Conservation (phyloP, 2,888 invertebrate species). For the Theodoxus fluviatilis region DNA sequence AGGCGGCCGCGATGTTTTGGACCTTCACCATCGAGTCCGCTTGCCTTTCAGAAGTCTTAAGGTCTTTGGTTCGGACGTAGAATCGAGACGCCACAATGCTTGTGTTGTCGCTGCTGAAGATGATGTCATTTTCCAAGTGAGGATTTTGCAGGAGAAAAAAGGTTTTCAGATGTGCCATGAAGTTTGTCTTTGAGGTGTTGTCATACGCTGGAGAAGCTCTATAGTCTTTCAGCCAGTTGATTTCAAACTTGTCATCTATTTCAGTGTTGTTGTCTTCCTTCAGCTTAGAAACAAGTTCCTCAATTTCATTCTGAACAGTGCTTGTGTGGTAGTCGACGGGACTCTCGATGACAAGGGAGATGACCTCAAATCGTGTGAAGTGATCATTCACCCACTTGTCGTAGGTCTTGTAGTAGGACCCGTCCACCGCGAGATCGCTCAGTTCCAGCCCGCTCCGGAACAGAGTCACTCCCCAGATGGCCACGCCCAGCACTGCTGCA, state of each 20-base stretch:
- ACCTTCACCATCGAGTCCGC: constrained; percentile 46
- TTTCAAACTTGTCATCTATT: background rate
- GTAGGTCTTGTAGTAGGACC: no score
- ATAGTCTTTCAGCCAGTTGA: no score
- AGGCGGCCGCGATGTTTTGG: constrained; percentile 40
- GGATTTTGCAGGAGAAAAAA: constrained; percentile 25
- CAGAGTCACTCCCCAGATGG: no score
- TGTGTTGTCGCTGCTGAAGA: constrained; percentile 43
- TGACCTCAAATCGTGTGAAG: no score
- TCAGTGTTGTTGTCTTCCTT: background rate
- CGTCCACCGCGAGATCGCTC: no score
- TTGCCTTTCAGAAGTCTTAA: constrained; percentile 75
- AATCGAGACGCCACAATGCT: constrained; percentile 83
- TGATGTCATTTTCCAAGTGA: constrained; percentile 40
- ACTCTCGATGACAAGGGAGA: no score
- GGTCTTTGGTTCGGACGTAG: constrained; percentile 86
- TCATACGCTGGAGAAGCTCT: background rate
- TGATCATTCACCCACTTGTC: no score
- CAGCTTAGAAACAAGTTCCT: background rate
- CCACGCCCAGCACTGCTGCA: no score
- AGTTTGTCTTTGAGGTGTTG: constrained; percentile 18
- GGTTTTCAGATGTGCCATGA: constrained; percentile 20
- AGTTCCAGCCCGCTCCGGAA: no score
- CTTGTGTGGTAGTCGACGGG: no score
- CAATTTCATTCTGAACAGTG: no score